A percentile compares a stretch with the other conserved stretches of the same genome.
Evolutionary conservation across 2,113 vertebrate species (phyloP).

Genomic region (Mormyrus lacerda): DNA sequence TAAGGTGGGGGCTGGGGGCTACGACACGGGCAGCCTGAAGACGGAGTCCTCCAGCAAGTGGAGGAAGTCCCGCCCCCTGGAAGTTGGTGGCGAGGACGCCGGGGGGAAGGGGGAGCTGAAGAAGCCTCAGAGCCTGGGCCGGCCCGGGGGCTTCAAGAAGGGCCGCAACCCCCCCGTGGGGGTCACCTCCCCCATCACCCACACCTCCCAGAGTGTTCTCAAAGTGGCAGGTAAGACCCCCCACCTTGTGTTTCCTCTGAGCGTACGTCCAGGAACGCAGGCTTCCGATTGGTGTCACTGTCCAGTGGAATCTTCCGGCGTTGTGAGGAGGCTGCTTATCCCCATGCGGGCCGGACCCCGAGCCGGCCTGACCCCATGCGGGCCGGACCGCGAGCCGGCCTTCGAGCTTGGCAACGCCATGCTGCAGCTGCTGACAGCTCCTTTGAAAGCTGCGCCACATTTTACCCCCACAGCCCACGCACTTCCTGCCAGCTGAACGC

Average conservation of each 20-base stretch:
- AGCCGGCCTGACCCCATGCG: too few species aligned
- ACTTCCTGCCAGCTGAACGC: slow-evolving; percentile 6
- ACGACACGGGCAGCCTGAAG: slow-evolving; percentile 89
- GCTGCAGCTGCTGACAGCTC: not conserved
- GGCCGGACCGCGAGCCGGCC: not conserved
- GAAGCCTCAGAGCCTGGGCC: slow-evolving; percentile 80
- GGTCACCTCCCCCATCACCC: slow-evolving; percentile 91
- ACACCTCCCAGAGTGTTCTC: slow-evolving; percentile 79
- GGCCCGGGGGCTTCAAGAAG: slow-evolving; percentile 73
- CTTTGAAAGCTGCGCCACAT: not conserved
- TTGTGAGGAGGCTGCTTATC: not conserved
- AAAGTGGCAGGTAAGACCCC: slow-evolving; percentile 80
- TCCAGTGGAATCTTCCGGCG: not conserved
- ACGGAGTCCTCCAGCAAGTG: slow-evolving; percentile 82
- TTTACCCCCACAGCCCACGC: not conserved
- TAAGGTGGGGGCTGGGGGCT: slow-evolving; percentile 63
- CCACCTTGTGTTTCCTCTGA: not conserved
- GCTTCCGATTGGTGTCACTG: not conserved
- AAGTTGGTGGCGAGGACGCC: slow-evolving; percentile 61
- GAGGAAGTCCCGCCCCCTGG: slow-evolving; percentile 70
- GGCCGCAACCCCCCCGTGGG: slow-evolving; percentile 84
- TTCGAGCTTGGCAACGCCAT: not conserved
- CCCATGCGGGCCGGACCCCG: not conserved
- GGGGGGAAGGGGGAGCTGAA: slow-evolving; percentile 66
- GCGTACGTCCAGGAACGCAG: not conserved